Evolutionary conservation across 2,113 vertebrate genomes (phyloP), one percentile per base, ranked within the genome.

Genomic region (Brachirus orientalis): DNA sequence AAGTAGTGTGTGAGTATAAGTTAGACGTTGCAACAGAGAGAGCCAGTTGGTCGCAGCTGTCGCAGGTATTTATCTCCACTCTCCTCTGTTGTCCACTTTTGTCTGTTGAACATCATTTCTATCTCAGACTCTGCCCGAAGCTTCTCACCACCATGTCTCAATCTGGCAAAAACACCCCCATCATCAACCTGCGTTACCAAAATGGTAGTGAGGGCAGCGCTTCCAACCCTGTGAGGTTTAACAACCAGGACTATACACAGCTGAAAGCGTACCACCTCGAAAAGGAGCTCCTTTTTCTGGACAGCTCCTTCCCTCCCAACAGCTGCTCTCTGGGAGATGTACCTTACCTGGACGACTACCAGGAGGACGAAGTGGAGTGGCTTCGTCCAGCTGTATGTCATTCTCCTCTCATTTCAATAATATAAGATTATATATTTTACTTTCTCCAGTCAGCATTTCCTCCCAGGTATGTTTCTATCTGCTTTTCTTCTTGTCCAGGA

Each of bases 151-250:
- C 8, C 69, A 87, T 87, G 82, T 1, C 54, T 51, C 33, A 8
- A 10, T 8, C 35, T 52, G 65, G 51, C 45, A 50, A 8, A 1
- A 82, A 75, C 76, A 77, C 83, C 40, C 20, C 36, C 3, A 40
- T 85, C 65, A 45, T 85, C 68, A 85, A 85, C 74, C 3, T 87
- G 64, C 46, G 11, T 3, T 86, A 79, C 56, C 68, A 5, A 0
- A 68, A 68, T 13, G 84, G 82, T 28, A 74, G 54, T 0, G 68
- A 79, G 46, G 86, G 86, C 7, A 81, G 82, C 35, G 0, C 61
- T 14, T 63, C 64, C 51, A 88, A 82, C 44, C 84, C 86, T 1
- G 71, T 53, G 8, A 82, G 63, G 55, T 88, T 41, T 19, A 65
- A 67, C 9, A 35, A 66, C 52, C 86, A 88, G 2, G 82, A 85